Conservation (phyloP, 2,888 invertebrate genomes). For the Cataglyphis livida region DNA sequence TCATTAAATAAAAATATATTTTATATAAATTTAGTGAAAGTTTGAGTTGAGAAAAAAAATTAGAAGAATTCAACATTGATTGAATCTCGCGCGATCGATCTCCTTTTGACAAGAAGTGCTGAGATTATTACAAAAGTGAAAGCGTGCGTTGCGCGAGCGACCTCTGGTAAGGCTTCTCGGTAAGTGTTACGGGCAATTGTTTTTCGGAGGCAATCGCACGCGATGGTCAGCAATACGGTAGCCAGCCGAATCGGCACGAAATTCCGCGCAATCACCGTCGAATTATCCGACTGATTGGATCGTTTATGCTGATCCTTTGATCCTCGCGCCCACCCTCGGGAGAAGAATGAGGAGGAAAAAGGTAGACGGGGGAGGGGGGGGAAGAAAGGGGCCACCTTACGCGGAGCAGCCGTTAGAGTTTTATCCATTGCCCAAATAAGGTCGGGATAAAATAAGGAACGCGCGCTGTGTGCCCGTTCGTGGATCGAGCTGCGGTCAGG, state of each 20-base stretch:
- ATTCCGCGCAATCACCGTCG: conserved; percentile 84
- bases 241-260: conserved; percentile 81
- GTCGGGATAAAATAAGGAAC: conserved; percentile 82
- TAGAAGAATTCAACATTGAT: not conserved
- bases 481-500: conserved; percentile 84
- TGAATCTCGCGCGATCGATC: not conserved
- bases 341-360: too few relatives aligned
- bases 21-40: too few relatives aligned
- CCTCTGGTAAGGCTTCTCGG: not conserved
- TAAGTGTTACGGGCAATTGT: conserved; percentile 62
- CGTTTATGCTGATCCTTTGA: conserved; percentile 85
- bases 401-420: conserved; percentile 79
- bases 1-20: too few relatives aligned
- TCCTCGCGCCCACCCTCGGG: conserved; percentile 73
- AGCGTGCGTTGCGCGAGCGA: not conserved
- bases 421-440: conserved; percentile 84
- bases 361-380: too few relatives aligned
- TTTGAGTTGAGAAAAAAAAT: too few relatives aligned
- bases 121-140: not conserved
- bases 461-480: conserved; percentile 73
- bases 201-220: conserved; percentile 60
- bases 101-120: not conserved
- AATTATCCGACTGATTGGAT: conserved; percentile 85
- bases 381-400: not conserved
- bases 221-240: conserved; percentile 77